Evolutionary conservation across 92 coral and sea anemone genomes (phyloP), one percentile per base, ranked within the genome.

Genomic region (Pocillopora grandis): DNA sequence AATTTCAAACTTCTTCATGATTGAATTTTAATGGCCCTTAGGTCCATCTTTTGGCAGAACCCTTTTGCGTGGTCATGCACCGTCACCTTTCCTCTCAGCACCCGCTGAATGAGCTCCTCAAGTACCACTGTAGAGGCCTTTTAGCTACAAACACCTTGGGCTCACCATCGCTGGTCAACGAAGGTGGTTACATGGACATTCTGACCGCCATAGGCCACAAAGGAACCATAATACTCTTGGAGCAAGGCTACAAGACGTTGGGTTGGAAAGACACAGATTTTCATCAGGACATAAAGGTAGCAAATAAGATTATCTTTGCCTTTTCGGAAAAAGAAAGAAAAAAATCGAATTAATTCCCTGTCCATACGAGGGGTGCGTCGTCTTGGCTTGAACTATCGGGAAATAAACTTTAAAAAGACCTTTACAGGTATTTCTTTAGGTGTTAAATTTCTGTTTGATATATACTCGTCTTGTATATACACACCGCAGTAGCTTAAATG

Each of bases 211-310:
- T 92, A 11, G 99, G 99, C 1, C 63, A 89, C 75, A 61, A 62
- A 37, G 99, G 99, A 16, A 81, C 95, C 18, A 33, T 79, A 7
- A 59, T 77, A 9, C 79, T 94, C 49, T 42, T 94, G 61, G 71
- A 84, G 12, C 86, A 89, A 27, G 95, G 91, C 9, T 89, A 86
- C n/a, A 64, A 35, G 42, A 80, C 66, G 17, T 58, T 88, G 12
- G 72, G 85, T n/a, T 96, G 99, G 99, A 84, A 90, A n/a, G 97
- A 94, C 16, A 27, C 76, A 48, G 99, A 96, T 80, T 91, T 94
- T 78, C 63, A 84, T 73, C 33, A 19, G 20, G 89, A 91, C 70
- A 77, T 92, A 23, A 83, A 86, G 90, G 99, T 96, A 90, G 21
- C 37, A 20, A 19, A 42, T 42, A 3, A 42, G 1, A 42, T 42